These are phyloP conservation scores for Phoenicopterus ruber DNA, from an alignment of 2,113 vertebrate species.

Conservation along the genomic window DNA sequence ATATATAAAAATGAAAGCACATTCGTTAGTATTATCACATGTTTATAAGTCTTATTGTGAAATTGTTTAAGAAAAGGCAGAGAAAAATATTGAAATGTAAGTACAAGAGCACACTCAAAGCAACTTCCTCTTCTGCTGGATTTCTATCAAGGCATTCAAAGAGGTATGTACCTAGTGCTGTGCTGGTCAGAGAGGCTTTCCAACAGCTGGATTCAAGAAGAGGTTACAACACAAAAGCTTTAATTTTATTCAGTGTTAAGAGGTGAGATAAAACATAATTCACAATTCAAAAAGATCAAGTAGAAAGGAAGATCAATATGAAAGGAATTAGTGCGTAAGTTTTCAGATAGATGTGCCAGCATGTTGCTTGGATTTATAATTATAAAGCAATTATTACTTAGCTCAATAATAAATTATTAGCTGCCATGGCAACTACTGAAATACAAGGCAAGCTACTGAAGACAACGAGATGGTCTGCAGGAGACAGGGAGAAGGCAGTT, in stretches of 20 bases:
- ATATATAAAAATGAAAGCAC: neutral
- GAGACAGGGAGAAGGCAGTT: slow-evolving; percentile 14
- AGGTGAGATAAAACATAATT: slow-evolving; percentile 16
- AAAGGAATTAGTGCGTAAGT: slow-evolving; percentile 30
- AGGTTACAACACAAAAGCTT: neutral
- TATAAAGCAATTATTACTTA: slow-evolving; percentile 58
- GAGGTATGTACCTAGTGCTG: neutral
- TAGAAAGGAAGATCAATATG: slow-evolving; percentile 7
- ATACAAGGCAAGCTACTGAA: slow-evolving; percentile 28
- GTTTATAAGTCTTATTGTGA: neutral
- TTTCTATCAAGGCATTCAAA: neutral
- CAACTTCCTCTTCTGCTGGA: neutral
- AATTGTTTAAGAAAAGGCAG: neutral
- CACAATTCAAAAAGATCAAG: slow-evolving; percentile 21
- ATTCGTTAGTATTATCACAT: neutral
- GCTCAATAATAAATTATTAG: slow-evolving; percentile 61
- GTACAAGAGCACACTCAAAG: neutral
- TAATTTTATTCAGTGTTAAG: neutral
- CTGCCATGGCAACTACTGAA: slow-evolving; percentile 55
- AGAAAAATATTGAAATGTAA: neutral
- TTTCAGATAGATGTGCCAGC: slow-evolving; percentile 30
- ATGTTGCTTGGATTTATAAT: slow-evolving; percentile 50
- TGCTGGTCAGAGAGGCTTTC: neutral
- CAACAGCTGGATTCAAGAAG: neutral
- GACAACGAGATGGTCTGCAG: neutral